These are phyloP conservation scores for Dreissena rostriformis DNA, from an alignment of 1,140 invertebrate genomes.

Conservation along the genomic window DNA sequence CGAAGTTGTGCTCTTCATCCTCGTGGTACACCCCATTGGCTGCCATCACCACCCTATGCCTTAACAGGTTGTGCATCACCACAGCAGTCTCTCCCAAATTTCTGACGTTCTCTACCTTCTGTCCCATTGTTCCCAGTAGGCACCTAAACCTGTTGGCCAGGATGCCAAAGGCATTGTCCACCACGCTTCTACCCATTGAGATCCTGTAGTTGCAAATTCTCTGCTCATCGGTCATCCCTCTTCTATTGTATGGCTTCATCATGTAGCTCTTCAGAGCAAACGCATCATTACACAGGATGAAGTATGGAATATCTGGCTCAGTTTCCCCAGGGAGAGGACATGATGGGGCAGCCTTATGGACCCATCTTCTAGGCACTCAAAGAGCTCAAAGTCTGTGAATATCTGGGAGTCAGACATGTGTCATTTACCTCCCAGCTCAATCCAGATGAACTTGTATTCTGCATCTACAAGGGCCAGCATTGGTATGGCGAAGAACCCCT, in stretches of 20 bases:
- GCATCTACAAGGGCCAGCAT: constrained; percentile 2
- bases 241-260: constrained; percentile 72
- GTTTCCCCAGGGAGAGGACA: not conserved
- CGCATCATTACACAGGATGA: not conserved
- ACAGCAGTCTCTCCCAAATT: no score
- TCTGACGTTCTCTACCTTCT: no score
- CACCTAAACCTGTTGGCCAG: constrained; percentile 46
- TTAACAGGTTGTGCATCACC: no score
- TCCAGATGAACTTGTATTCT: constrained; percentile 5
- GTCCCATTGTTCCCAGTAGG: no score
- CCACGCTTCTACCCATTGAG: constrained; percentile 69
- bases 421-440: not conserved
- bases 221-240: constrained; percentile 63
- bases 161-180: constrained; percentile 78
- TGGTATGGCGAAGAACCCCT: not conserved
- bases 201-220: constrained; percentile 82
- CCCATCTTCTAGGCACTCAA: not conserved
- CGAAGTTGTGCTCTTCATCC: no score
- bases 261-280: constrained; percentile 6
- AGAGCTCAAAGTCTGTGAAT: not conserved
- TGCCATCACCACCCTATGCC: no score
- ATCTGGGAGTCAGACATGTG: constrained; percentile 5
- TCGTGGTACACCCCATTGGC: no score
- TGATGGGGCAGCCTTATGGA: not conserved
- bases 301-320: not conserved